phyloP scores from a whole-genome alignment of 37 sponge, comb jelly and placozoan species.

The Ephydatia muelleri region DNA sequence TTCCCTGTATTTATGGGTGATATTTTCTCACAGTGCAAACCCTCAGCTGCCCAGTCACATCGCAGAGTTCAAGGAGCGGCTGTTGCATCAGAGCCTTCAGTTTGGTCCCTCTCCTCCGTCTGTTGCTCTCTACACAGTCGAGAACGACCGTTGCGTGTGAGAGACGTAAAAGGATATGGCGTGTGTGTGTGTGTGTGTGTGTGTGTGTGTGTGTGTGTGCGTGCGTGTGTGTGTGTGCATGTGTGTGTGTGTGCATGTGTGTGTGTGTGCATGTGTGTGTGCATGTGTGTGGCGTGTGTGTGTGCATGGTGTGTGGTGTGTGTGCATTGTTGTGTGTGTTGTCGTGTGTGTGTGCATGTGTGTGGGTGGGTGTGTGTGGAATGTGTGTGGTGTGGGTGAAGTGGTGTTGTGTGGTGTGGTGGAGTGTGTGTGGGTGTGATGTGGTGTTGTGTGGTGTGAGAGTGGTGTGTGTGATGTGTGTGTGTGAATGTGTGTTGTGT shows the following conservation, averaged over 20 bases:
- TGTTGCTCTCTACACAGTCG: constrained; percentile 23
- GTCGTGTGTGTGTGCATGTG: too few species aligned
- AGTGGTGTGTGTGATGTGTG: too few species aligned
- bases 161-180: neutral
- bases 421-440: too few species aligned
- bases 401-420: too few species aligned
- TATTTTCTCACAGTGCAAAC: neutral
- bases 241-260: constrained; percentile 10
- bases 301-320: too few species aligned
- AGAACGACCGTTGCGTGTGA: neutral
- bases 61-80: constrained; percentile 32
- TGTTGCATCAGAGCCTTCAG: constrained; percentile 4
- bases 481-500: too few species aligned
- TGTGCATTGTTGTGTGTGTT: neutral
- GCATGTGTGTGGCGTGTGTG: neutral
- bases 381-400: too few species aligned
- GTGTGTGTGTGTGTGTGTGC: constrained; percentile 48
- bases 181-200: constrained; percentile 3
- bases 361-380: too few species aligned
- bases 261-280: neutral
- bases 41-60: constrained; percentile 2
- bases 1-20: neutral
- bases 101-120: constrained; percentile 32
- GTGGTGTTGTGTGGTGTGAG: too few species aligned
- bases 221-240: constrained; percentile 6